Percentiles rank a stretch among this genome's conserved stretches.
Evolutionary conservation across 1,140 invertebrate species (phyloP).

Genomic region (Antheraea pernyi): DNA sequence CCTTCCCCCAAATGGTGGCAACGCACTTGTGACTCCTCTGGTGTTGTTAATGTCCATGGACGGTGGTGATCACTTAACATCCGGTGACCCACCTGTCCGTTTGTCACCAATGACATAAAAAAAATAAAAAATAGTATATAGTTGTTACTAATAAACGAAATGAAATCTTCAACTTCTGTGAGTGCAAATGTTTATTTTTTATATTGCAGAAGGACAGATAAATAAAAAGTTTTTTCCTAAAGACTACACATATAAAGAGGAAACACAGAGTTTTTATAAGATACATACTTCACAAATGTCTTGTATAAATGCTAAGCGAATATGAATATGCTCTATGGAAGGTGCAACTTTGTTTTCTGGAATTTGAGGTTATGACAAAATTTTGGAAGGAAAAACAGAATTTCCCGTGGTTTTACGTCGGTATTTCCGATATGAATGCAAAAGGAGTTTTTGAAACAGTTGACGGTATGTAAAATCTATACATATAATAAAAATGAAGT

Average conservation of each 20-base stretch:
- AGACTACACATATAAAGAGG: slow-evolving; percentile 39
- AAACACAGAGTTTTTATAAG: slow-evolving; percentile 46
- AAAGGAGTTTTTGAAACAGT: slow-evolving; percentile 58
- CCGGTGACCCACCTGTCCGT: no score
- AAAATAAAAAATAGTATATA: no score
- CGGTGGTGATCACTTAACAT: no score
- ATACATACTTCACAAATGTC: slow-evolving; percentile 47
- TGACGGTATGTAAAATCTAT: slow-evolving; percentile 53
- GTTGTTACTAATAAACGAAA: background rate
- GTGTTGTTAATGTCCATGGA: no score
- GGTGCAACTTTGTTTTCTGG: slow-evolving; percentile 55
- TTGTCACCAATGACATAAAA: no score
- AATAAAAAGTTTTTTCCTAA: slow-evolving; percentile 38
- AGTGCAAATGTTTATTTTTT: slow-evolving; percentile 9
- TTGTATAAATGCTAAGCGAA: slow-evolving; percentile 47
- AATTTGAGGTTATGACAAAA: slow-evolving; percentile 38
- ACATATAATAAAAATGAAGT: no score
- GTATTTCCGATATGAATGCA: slow-evolving; percentile 46
- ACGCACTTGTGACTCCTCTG: no score
- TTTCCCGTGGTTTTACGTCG: slow-evolving; percentile 42
- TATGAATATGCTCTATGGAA: slow-evolving; percentile 45
- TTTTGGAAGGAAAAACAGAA: slow-evolving; percentile 50
- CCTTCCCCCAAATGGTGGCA: no score
- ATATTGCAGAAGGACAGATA: slow-evolving; percentile 29
- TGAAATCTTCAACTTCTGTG: background rate